Percentiles rank a stretch among this genome's conserved stretches.
Conservation (phyloP, 1,140 invertebrate genomes). For the Amyelois transitella region DNA sequence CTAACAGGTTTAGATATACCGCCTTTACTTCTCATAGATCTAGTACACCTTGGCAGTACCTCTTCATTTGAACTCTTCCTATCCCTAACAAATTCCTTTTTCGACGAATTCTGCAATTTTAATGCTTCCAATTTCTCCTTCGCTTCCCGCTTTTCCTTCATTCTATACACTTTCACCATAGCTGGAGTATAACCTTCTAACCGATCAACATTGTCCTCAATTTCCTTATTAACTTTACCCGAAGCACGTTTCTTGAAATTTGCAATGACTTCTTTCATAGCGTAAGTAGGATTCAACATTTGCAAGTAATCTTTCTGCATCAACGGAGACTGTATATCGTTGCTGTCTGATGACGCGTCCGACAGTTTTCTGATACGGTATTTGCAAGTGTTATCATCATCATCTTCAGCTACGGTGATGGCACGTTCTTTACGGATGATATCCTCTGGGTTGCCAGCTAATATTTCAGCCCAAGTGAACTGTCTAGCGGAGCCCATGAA, state of each 20-base stretch:
- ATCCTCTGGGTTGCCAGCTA: constrained; percentile 75
- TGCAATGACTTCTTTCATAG: constrained; percentile 75
- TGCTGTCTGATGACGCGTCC: constrained; percentile 50
- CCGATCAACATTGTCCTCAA: constrained; percentile 35
- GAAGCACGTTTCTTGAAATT: constrained; percentile 60
- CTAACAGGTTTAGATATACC: constrained; percentile 9
- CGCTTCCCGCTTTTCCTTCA: constrained; percentile 59
- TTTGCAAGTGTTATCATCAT: constrained; percentile 58
- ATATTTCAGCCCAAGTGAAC: constrained; percentile 75
- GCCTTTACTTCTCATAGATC: constrained; percentile 39
- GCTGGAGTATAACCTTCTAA: constrained; percentile 74
- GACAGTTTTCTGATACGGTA: constrained; percentile 68
- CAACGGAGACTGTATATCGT: constrained; percentile 51
- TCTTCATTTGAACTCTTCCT: neutral
- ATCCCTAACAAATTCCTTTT: constrained; percentile 18
- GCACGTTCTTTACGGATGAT: constrained; percentile 72
- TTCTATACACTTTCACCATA: constrained; percentile 70
- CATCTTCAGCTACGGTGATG: constrained; percentile 27
- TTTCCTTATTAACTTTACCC: constrained; percentile 46
- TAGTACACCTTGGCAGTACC: constrained; percentile 32
- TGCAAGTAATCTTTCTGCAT: constrained; percentile 67
- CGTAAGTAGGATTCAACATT: constrained; percentile 73
- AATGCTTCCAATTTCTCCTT: constrained; percentile 50
- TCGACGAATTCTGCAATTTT: constrained; percentile 32
- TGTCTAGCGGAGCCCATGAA: constrained; percentile 71